Evolutionary conservation across 2,888 invertebrate species (phyloP), one percentile per base, ranked within the genome.

Genomic region (Aproaerema taeniolella): DNA sequence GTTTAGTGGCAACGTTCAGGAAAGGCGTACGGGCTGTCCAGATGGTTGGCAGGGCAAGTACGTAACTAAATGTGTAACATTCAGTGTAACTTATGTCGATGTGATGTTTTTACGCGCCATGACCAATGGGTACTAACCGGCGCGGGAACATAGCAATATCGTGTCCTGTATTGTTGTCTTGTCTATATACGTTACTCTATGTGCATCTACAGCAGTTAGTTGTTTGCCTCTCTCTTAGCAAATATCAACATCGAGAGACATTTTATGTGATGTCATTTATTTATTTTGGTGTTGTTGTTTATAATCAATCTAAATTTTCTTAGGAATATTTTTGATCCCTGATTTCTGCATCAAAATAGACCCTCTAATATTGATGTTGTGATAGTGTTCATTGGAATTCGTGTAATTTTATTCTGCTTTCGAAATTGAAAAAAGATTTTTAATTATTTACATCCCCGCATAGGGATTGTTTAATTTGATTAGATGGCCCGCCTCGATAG

Each of bases 21-120:
- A 98, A 98, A 91, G 98, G 98, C 91, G 98, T 98, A 88, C 95
- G 98, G 88, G 98, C 98, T 90, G 96, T 98, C 89, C 97, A 96
- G 91, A 94, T 96, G 93, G 95, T 96, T 89, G 96, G 97, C 91
- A 92, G 96, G 92, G 95, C 96, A 96, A 97, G 96, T 97, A 96
- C 92, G 96, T 96, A 95, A 78, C 68, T 62, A 54, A 64, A 65
- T 68, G 59, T 74, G 67, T 70, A 77, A 61, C 59, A 61, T 61
- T 77, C 73, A 72, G 52, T 80, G 81, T 83, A 69, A 31, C 39
- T 30, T 64, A 69, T 82, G 81, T 83, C 73, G 64, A 75, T 82
- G 83, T 85, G 80, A 73, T 82, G 83, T 80, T 72, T 59, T 57
- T 61, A 52, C 58, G 60, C 57, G 67, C 58, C 55, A 61, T 55